phyloP scores from a whole-genome alignment of 2,113 vertebrate genomes.

The Malurus melanocephalus region DNA sequence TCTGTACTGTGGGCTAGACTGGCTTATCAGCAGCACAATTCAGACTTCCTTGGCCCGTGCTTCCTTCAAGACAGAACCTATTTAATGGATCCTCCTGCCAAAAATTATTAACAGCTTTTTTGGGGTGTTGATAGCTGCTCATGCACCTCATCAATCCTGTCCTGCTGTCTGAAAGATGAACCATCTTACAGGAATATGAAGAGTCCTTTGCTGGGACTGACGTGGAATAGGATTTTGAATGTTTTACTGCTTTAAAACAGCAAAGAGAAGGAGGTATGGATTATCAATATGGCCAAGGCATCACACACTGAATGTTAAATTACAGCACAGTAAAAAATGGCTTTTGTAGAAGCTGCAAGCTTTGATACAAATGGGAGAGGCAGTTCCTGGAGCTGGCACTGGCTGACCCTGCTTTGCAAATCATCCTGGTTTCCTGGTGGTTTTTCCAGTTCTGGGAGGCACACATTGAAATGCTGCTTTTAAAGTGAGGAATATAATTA shows the following conservation, averaged over 20 bases:
- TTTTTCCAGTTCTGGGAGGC: neutral
- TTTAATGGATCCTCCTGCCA: neutral
- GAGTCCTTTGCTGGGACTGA: neutral
- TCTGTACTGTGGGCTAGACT: neutral
- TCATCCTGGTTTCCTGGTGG: neutral
- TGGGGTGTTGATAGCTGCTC: neutral
- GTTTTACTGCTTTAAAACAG: neutral
- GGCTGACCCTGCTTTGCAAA: neutral
- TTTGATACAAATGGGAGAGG: neutral
- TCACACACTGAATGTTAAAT: neutral
- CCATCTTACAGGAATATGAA: neutral
- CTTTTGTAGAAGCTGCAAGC: neutral
- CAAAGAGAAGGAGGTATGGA: neutral
- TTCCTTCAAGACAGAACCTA: neutral
- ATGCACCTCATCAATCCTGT: constrained; percentile 5
- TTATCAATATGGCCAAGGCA: neutral
- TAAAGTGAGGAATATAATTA: neutral
- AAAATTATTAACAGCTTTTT: constrained; percentile 23
- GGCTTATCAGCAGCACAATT: constrained; percentile 12
- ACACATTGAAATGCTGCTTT: neutral
- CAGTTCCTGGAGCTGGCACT: neutral
- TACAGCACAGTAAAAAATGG: neutral
- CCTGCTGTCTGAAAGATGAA: neutral
- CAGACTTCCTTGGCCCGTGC: neutral
- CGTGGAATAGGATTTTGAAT: neutral